Base-by-base conservation (phyloP, 2,113 vertebrate species). In the Nesogale talazaci region DNA sequence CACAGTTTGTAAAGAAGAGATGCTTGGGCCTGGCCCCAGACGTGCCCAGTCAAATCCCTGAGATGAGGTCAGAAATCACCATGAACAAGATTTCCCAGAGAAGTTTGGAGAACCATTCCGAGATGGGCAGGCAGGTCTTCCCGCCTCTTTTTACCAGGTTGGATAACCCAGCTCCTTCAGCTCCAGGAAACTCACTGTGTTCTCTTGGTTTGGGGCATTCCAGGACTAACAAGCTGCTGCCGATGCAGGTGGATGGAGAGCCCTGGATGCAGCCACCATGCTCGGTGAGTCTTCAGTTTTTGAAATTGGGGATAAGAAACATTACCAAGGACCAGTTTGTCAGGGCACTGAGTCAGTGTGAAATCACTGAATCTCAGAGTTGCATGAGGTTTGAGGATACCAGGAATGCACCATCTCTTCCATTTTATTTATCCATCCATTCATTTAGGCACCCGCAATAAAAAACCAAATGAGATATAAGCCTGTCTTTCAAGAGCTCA, bases 241-340 rank as follows among this genome's bases (percentile, higher is more conserved):
- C 99, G 19, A 99, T 99, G 99, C 99, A 99, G 98, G 99, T 99
- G 76, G 99, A 99, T 2, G 99, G 99, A 25, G 99, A 99, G 97
- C 99, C 99, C 59, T 99, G 99, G 99, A 99, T 99, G 99, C 99
- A 99, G 97, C 98, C 99, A 0, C 98, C 99, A 36, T 99, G 99
- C 97, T 98, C 97, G 6, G 99, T 99, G 96, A 99, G 99, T 98
- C 20, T 65, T 56, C 52, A 2, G 0, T 31, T 42, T 84, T n/a
- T 14, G 46, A 57, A 69, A 20, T 9, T 9, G 20, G 40, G 31
- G 8, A 3, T 67, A 65, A 85, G 46, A 70, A 83, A n/a, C 14
- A 17, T 89, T 15, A n/a, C 69, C 65, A 56, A 10, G 59, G 14
- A 12, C 40, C n/a, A 12, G 23, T 25, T 17, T 15, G 42, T 46